Evolutionary conservation across 2,888 invertebrate genomes (phyloP).

Genomic region (Leptinotarsa tumamoca): DNA sequence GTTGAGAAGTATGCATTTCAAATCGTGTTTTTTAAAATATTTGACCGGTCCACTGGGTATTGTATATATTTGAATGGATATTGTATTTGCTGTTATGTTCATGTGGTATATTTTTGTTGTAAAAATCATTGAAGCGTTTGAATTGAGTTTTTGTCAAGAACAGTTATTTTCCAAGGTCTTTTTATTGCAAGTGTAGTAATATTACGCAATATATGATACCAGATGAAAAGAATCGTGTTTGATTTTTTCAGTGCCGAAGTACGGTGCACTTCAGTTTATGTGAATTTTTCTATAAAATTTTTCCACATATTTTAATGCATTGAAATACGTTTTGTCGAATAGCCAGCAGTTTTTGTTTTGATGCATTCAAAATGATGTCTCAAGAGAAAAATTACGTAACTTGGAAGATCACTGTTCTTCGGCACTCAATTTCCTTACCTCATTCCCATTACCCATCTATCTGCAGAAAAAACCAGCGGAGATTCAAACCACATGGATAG

Average conservation of each 20-base stretch:
- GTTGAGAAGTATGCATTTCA: neutral
- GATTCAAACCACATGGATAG: too few species aligned
- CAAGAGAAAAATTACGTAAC: conserved; percentile 66
- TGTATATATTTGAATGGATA: conserved; percentile 42
- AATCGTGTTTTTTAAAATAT: neutral
- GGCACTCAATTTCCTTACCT: conserved; percentile 69
- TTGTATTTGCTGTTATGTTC: conserved; percentile 30
- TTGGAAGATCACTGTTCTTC: conserved; percentile 86
- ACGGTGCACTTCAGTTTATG: conserved; percentile 67
- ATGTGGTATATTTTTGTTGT: conserved; percentile 22
- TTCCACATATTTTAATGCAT: conserved; percentile 59
- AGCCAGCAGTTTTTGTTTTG: conserved; percentile 47
- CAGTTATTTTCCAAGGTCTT: conserved; percentile 68
- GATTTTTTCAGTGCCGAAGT: conserved; percentile 66
- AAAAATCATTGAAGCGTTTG: conserved; percentile 28
- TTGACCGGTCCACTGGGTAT: conserved; percentile 20
- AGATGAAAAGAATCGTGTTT: conserved; percentile 53
- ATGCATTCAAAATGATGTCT: conserved; percentile 59
- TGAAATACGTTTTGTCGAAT: conserved; percentile 48
- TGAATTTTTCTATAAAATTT: conserved; percentile 63
- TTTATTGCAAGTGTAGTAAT: conserved; percentile 48
- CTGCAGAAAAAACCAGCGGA: neutral
- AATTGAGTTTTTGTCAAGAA: conserved; percentile 61
- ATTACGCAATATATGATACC: conserved; percentile 65
- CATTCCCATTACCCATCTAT: neutral